Percentiles rank a stretch among this genome's conserved stretches.
These are phyloP conservation scores for Phrynosoma platyrhinos DNA, from an alignment of 2,113 vertebrate genomes.

Conservation along the genomic window DNA sequence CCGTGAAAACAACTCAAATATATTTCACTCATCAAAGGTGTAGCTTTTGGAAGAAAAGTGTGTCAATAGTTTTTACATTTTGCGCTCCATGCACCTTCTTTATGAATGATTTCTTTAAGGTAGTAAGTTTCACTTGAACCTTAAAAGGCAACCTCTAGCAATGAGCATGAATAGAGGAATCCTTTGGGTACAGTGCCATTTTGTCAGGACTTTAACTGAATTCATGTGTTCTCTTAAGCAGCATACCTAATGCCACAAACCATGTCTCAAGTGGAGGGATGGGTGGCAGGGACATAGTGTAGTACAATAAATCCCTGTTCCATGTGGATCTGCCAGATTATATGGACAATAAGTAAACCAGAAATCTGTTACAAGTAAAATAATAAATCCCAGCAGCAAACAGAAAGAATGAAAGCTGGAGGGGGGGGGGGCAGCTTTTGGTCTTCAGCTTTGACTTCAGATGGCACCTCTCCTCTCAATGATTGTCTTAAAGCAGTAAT, in stretches of 20 bases:
- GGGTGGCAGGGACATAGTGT: not conserved
- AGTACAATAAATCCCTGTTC: not conserved
- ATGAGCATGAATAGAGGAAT: slow-evolving; percentile 6
- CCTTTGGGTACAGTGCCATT: not conserved
- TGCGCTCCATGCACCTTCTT: slow-evolving; percentile 24
- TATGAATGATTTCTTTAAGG: slow-evolving; percentile 43
- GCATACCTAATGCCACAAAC: not conserved
- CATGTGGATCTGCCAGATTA: not conserved
- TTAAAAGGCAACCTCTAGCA: not conserved
- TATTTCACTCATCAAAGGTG: slow-evolving; percentile 40
- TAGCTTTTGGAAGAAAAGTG: slow-evolving; percentile 28
- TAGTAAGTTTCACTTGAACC: slow-evolving; percentile 2
- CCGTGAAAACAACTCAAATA: slow-evolving; percentile 41
- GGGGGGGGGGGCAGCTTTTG: too few relatives aligned
- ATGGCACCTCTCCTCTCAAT: too few relatives aligned
- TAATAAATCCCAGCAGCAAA: slow-evolving; percentile 14
- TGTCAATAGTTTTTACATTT: slow-evolving; percentile 35
- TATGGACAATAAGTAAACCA: not conserved
- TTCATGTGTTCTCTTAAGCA: not conserved
- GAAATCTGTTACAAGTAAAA: not conserved
- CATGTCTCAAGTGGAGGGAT: not conserved
- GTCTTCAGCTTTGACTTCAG: too few relatives aligned
- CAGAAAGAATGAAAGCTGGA: not conserved
- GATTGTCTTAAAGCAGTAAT: too few relatives aligned
- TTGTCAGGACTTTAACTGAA: not conserved